A percentile compares a stretch with the other conserved stretches of the same genome.
These are phyloP conservation scores for Cyclura pinguis DNA, from an alignment of 2,797 vertebrate species.

Conservation along the genomic window DNA sequence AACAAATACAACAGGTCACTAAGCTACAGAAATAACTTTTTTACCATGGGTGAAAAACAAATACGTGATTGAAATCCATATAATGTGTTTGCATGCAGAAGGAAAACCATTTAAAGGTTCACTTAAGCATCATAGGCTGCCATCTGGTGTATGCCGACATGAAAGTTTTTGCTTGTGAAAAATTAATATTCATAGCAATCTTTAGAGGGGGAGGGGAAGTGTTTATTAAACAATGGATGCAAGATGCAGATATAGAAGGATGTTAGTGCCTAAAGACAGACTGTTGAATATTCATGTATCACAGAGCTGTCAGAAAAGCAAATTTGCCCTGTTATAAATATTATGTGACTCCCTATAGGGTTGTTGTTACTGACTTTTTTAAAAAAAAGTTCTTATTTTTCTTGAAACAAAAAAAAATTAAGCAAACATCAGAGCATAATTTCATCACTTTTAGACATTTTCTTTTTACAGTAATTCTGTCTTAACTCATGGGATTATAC, in stretches of 20 bases:
- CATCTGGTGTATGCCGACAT: conserved; percentile 76
- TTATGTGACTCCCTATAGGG: not conserved
- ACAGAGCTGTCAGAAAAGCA: conserved; percentile 32
- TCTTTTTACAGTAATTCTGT: conserved; percentile 57
- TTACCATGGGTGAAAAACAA: not conserved
- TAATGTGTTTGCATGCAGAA: conserved; percentile 23
- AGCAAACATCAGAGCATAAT: conserved; percentile 53
- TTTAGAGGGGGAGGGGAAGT: conserved; percentile 17
- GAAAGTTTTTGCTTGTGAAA: conserved; percentile 63
- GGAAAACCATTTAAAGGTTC: conserved; percentile 23
- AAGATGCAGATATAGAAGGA: rapidly evolving
- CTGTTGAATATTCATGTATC: not conserved
- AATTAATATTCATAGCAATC: conserved; percentile 28
- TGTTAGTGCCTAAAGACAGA: not conserved
- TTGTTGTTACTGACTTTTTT: not conserved
- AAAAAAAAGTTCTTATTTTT: conserved; percentile 54
- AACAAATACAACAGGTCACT: conserved; percentile 54
- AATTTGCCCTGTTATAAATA: conserved; percentile 24
- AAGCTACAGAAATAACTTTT: conserved; percentile 47
- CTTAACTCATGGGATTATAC: conserved; percentile 24
- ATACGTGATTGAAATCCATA: conserved; percentile 7
- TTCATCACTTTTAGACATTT: conserved; percentile 41
- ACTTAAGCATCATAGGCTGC: conserved; percentile 59
- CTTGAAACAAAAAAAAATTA: conserved; percentile 52
- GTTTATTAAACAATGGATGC: conserved; percentile 16